Evolutionary conservation across 2,797 vertebrate species (phyloP), one percentile per base, ranked within the genome.

Genomic region (Lagodon rhomboides): DNA sequence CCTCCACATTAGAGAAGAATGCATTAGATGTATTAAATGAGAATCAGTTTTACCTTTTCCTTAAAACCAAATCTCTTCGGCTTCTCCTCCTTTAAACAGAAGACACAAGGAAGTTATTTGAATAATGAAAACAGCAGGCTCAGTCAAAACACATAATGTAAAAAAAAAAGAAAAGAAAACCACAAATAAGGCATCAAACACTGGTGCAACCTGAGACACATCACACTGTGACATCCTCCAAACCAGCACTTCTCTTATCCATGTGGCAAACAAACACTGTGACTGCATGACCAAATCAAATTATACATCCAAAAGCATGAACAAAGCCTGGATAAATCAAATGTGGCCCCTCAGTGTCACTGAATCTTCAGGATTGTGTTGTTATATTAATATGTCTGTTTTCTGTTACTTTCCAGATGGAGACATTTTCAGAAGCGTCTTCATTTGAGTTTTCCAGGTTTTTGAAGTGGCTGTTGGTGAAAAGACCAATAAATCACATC

Each of bases 11-110:
- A 73, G 3, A 65, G 15, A 61, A 47, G 0, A 22, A 10, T 3
- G 38, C 2, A 16, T 59, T 2, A 3, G 11, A 3, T n/a, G 12
- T 15, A 12, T 0, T n/a, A 4, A 50, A 51, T 15, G 53, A 55
- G 1, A 20, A 16, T 30, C 2, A 25, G 34, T 17, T 75, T 87
- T 89, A 95, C 95, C 93, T 93, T 94, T 44, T 95, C 94, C 76
- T 93, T 94, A 8, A 94, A 84, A 22, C 93, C 93, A 74, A 92
- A 86, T 70, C 62, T 91, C 84, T 94, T 95, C 0, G 74, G 77
- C 74, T 95, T 96, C 76, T 95, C 93, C 66, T 94, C 93, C 92
- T 95, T 92, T 30, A 34, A 12, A 47, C 27, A 66, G n/a, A 79
- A 49, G 47, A 82, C 23, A 86, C 5, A 59, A 58, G 23, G 62